Evolutionary conservation across 2,888 invertebrate genomes (phyloP), one percentile per base, ranked within the genome.

Genomic region (Calliopum simillimum): DNA sequence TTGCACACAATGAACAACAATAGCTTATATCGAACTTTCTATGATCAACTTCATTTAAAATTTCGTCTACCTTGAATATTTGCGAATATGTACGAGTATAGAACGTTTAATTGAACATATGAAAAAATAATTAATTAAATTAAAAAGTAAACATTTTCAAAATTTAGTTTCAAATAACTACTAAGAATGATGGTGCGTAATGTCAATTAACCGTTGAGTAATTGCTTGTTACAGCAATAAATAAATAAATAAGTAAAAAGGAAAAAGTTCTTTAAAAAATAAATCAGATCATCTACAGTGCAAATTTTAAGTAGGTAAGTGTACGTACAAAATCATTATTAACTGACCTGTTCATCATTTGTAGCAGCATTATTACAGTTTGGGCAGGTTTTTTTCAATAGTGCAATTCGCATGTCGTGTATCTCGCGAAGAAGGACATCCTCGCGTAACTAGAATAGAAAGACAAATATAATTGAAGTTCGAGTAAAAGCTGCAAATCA

Each of bases 371-470:
- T 89, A 73, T 88, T 88, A 79, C 91, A 92, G 78, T 90, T 90
- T 80, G 91, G 91, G 80, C 91, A 91, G 67, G 81, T 83, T 76
- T 85, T 86, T 69, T 84, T 85, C 76, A 91, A 87, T 74, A 96
- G 87, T 66, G 93, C 93, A 85, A 93, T 88, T 75, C 94, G 89
- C 74, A 94, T 93, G 72, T 91, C 90, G 68, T 93, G 91, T 69
- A 96, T 87, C 85, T 96, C 95, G 68, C 91, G 90, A 80, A 92
- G 89, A 65, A 96, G 87, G 25, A 91, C 90, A 80, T 94, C 93
- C 75, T 95, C 93, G 79, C 92, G 91, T 84, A 91, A 88, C 94
- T 95, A 86, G 13, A 76, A 76, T 21, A n/a, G 1, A 53, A 55
- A 62, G 19, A 16, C 19, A 13, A 63, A 56, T 19, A 47, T 49